Base-by-base conservation (phyloP, 1,140 invertebrate genomes). In the Pseudomyrmex pallidus region DNA sequence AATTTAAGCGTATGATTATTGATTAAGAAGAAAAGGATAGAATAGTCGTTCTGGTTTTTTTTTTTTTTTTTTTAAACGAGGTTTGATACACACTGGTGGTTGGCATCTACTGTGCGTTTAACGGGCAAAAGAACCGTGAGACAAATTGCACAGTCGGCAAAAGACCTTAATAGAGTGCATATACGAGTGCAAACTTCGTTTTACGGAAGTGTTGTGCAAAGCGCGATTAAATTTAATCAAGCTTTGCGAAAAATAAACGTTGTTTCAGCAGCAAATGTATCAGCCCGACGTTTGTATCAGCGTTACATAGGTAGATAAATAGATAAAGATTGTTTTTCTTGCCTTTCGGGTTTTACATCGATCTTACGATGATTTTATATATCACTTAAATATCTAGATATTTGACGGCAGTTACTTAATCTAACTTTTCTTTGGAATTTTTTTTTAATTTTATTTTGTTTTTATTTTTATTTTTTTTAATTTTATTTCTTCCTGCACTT, bases 141-240 rank as follows among this genome's bases (percentile, higher is more conserved):
- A 74, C 62, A 74, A 74, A 74, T 74, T 63, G 44, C 73, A 63
- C 59, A 74, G 12, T 50, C 25, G 22, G 35, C 59, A 17, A 62
- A 48, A 20, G 56, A 59, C 63, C 63, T 74, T 63, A 74, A 20
- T 63, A 63, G 73, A 20, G 20, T 17, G 57, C 20, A 2, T 56
- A 35, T 35, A 35, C 35, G 35, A 35, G 22, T n/a, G n/a, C 12
- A 9, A 56, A 72, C 10, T 17, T 74, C 35, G 35, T 62, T n/a
- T 76, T 35, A 13, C 12, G 73, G 7, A 54, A 64, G 12, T 15
- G 10, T 68, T 48, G 9, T 35, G 12, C 13, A n/a, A 68, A 74
- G 10, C 17, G 35, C 44, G n/a, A 48, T 78, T 13, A 54, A 68
- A 67, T 77, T 67, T 13, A 54, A 44, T 54, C 17, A 46, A 35